Evolutionary conservation across 64 coral and sea anemone species (phyloP), one percentile per base, ranked within the genome.

Genomic region (Dendrophyllia cribrosa): DNA sequence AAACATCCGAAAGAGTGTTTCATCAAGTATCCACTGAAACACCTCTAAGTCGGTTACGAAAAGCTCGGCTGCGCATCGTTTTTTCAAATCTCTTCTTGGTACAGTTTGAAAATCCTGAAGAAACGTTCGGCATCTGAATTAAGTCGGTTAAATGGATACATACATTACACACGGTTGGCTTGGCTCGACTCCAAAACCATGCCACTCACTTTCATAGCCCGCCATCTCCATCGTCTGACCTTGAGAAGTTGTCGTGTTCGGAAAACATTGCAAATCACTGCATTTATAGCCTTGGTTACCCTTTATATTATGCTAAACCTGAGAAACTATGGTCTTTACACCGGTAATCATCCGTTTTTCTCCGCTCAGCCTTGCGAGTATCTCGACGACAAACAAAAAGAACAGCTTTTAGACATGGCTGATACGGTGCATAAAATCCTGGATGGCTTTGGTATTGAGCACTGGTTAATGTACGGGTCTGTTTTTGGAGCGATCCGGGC

Each of bases 391-490:
- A 75, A 53, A 56, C 16, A 88, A 62, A 79, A 15, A 49, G 49
- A 51, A 14, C 71, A 93, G 13, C 63, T 93, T 9, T 9, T 93
- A 10, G 77, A 93, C 12, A 55, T 93, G 51, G 77, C 91, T 14
- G 68, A 55, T 23, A 10, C 59, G 2, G 62, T 93, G 9, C 91
- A 93, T 59, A 66, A 34, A 24, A 88, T 87, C 44, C 83, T 93
- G 9, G 91, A 93, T 50, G 60, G 21, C 3, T 22, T 77, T 19
- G 49, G 51, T 0, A 50, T 93, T 19, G 71, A 86, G 16, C 91
- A 93, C 62, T 93, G 91, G 90, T 46, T 92, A 3, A 87, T 92
- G 90, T 92, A 92, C 59, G 82, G 90, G 2, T 92, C 90, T 24
- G 58, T 93, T 3, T 87, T 87, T 71, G 91, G 91, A 46, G 91